Evolutionary conservation across 2,888 invertebrate genomes (phyloP).

Genomic region (Chironomus tentans): DNA sequence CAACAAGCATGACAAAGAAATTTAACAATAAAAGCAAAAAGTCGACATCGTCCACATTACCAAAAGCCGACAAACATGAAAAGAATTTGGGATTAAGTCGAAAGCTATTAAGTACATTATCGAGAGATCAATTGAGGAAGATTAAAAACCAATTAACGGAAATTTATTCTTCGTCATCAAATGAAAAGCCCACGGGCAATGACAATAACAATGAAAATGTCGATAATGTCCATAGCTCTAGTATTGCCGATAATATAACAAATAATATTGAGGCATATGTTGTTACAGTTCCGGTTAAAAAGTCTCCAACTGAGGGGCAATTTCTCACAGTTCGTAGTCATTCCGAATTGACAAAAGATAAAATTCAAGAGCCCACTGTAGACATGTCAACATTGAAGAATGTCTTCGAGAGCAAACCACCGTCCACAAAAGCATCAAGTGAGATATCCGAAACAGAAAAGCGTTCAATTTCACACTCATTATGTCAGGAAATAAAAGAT

Average conservation of each 20-base stretch:
- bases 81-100: constrained; percentile 57
- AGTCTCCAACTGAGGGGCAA: neutral
- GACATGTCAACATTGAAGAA: constrained; percentile 27
- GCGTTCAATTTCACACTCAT: constrained; percentile 57
- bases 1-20: constrained; percentile 57
- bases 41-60: constrained; percentile 38
- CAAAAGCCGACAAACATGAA: constrained; percentile 42
- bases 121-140: constrained; percentile 72
- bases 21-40: constrained; percentile 43
- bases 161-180: constrained; percentile 57
- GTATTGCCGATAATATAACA: constrained; percentile 35
- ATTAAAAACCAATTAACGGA: constrained; percentile 71
- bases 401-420: constrained; percentile 14
- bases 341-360: constrained; percentile 38
- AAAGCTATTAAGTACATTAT: constrained; percentile 72
- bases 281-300: constrained; percentile 49
- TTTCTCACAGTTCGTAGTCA: constrained; percentile 42
- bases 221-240: constrained; percentile 48
- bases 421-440: neutral
- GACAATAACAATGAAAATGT: constrained; percentile 41
- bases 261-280: constrained; percentile 47
- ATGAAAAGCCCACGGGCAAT: constrained; percentile 35
- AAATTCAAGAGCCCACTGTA: constrained; percentile 33
- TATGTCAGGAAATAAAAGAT: constrained; percentile 63
- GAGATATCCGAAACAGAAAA: constrained; percentile 56